A percentile compares a stretch with the other conserved stretches of the same genome.
Conservation (phyloP, 2,888 invertebrate species). For the Eretmocerus hayati region DNA sequence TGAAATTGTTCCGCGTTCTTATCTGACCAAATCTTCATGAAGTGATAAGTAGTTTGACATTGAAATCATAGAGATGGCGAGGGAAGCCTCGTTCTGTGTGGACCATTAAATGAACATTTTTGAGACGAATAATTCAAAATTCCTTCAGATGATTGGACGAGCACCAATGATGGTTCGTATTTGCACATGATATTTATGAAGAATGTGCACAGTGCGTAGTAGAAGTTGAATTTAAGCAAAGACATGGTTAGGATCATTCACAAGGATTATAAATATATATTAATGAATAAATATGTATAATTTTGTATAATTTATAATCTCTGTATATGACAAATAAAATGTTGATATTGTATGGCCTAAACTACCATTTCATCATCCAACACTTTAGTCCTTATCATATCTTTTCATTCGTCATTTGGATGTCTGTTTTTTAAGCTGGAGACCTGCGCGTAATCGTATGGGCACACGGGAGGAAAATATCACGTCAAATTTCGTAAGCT, state of each 20-base stretch:
- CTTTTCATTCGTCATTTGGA: too few relatives aligned
- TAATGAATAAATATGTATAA: slow-evolving; percentile 31
- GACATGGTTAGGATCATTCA: slow-evolving; percentile 33
- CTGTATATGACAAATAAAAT: slow-evolving; percentile 36
- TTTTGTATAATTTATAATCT: slow-evolving; percentile 42
- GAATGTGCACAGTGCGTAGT: slow-evolving; percentile 25
- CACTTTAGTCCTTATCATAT: too few relatives aligned
- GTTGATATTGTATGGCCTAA: slow-evolving; percentile 38
- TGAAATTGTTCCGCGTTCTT: too few relatives aligned
- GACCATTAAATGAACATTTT: slow-evolving; percentile 11
- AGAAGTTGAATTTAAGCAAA: slow-evolving; percentile 27
- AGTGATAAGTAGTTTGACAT: too few relatives aligned
- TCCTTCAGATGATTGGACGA: slow-evolving; percentile 14
- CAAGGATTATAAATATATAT: slow-evolving; percentile 32
- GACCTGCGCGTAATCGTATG: too few relatives aligned
- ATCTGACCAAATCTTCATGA: too few relatives aligned
- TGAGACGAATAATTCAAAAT: slow-evolving; percentile 1
- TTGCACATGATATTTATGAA: slow-evolving; percentile 25
- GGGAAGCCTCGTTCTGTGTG: slow-evolving; percentile 3
- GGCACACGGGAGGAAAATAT: too few relatives aligned
- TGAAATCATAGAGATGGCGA: too few relatives aligned
- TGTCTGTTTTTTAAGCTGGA: too few relatives aligned
- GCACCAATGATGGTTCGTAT: slow-evolving; percentile 27
- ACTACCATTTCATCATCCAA: too few relatives aligned
- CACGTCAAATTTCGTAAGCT: too few relatives aligned